Evolutionary conservation across 2,797 vertebrate species (phyloP).

Genomic region (Babyrousa celebensis): DNA sequence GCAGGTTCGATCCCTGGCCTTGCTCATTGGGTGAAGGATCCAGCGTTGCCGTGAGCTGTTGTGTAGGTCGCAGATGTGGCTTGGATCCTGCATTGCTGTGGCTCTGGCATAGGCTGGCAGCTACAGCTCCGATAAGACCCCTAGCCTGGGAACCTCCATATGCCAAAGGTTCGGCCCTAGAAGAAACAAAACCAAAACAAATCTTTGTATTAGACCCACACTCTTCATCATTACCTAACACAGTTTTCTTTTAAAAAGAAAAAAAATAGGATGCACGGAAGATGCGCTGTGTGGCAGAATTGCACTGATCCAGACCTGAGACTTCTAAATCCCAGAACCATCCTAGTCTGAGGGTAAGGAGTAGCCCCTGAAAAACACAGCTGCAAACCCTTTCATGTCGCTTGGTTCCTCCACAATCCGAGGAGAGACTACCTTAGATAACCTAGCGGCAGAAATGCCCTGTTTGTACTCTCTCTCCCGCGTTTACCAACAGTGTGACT

Average conservation of each 20-base stretch:
- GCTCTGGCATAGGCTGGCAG: too few species aligned
- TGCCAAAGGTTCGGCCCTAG: too few species aligned
- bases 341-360: neutral
- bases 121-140: too few species aligned
- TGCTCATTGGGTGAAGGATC: too few species aligned
- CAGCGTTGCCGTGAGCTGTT: too few species aligned
- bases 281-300: neutral
- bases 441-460: neutral
- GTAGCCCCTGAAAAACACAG: neutral
- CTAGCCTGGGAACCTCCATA: too few species aligned
- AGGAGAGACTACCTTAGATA: slow-evolving; percentile 30
- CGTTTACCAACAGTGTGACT: too few species aligned
- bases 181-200: too few species aligned
- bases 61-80: too few species aligned
- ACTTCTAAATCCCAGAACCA: neutral
- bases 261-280: neutral
- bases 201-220: neutral
- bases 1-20: too few species aligned
- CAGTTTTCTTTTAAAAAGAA: neutral
- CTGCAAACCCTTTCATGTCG: neutral
- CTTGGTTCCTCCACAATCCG: neutral
- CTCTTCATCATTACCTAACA: neutral
- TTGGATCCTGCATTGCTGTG: too few species aligned
- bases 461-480: neutral
- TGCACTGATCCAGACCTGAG: neutral